phyloP scores from a whole-genome alignment of 2,113 vertebrate species.

The Bubalus kerabau region DNA sequence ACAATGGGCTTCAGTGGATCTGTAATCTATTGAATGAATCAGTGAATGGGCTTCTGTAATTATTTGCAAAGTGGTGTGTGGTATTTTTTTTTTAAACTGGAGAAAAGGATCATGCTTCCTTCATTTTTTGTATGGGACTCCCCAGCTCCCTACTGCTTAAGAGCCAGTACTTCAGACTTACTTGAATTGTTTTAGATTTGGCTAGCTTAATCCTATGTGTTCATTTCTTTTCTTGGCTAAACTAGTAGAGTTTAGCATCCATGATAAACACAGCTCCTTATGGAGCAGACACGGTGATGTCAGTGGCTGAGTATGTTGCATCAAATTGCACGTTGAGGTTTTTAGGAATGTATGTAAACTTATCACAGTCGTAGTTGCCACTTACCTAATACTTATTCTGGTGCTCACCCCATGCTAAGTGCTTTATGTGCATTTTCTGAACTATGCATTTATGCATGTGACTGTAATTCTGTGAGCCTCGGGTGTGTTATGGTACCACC shows the following conservation, averaged over 20 bases:
- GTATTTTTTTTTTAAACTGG: neutral
- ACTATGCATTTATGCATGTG: neutral
- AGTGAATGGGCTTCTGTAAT: neutral
- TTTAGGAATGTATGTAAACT: neutral
- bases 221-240: neutral
- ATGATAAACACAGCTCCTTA: slow-evolving; percentile 20
- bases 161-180: neutral
- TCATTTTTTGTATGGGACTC: neutral
- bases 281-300: slow-evolving; percentile 25
- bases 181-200: neutral
- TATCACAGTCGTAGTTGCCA: neutral
- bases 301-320: slow-evolving; percentile 49
- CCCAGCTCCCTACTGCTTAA: neutral
- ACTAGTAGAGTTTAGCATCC: neutral
- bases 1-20: neutral
- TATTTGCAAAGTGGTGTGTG: neutral
- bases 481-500: neutral
- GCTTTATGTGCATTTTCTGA: neutral
- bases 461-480: neutral
- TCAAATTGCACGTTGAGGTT: slow-evolving; percentile 48
- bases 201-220: neutral
- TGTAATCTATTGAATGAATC: neutral
- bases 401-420: neutral
- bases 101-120: neutral
- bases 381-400: neutral